These are phyloP conservation scores for Papilio dardanus DNA, from an alignment of 1,140 invertebrate genomes.

Conservation along the genomic window DNA sequence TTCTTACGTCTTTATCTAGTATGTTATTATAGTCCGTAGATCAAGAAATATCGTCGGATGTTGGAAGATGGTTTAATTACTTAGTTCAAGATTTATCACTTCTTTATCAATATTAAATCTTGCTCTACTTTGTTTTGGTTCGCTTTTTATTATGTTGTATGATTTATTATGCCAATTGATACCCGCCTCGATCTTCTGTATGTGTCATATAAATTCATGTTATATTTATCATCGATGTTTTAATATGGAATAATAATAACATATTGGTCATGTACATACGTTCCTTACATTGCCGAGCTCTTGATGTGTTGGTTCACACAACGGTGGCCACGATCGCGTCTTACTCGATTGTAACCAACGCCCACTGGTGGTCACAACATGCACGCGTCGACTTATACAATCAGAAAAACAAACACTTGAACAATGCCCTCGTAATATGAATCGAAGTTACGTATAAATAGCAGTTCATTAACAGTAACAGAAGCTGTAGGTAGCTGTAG, in stretches of 20 bases:
- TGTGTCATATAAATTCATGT: not conserved
- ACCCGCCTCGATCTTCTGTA: not conserved
- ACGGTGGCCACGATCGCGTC: not conserved
- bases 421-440: conserved; percentile 14
- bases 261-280: not conserved
- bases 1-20: not conserved
- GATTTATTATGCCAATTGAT: not conserved
- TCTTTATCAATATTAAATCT: not conserved
- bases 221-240: not conserved
- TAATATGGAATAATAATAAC: not conserved
- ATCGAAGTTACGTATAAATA: not conserved
- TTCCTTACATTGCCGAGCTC: not conserved
- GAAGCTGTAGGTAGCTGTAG: no score
- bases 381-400: not conserved
- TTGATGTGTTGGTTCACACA: not conserved
- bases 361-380: not conserved
- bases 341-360: conserved; percentile 6
- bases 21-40: not conserved
- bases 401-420: conserved; percentile 2
- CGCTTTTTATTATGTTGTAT: not conserved
- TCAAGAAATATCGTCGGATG: not conserved
- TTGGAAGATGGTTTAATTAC: not conserved
- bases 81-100: not conserved
- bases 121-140: not conserved
- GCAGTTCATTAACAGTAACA: not conserved